Evolutionary conservation across 2,113 vertebrate species (phyloP).

Genomic region (Uria lomvia): DNA sequence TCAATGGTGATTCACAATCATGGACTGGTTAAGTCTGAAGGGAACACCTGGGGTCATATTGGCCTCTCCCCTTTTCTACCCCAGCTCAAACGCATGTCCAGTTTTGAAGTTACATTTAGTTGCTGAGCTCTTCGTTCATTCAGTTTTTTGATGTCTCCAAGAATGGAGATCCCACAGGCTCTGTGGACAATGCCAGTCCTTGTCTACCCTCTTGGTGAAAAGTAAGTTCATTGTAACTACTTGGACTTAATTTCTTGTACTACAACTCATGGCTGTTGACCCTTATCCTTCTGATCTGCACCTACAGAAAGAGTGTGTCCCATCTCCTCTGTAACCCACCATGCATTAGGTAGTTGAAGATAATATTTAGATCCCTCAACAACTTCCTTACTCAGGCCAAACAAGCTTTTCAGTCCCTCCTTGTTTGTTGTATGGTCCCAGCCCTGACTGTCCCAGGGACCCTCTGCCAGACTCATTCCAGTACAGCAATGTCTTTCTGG

Average conservation of each 20-base stretch:
- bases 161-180: neutral
- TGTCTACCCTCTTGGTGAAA: neutral
- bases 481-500: neutral
- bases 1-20: neutral
- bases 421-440: neutral
- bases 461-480: neutral
- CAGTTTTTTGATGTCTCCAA: neutral
- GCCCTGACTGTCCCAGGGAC: neutral
- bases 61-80: neutral
- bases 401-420: neutral
- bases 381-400: neutral
- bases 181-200: neutral
- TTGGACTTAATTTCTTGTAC: neutral
- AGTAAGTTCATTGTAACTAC: neutral
- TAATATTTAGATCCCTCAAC: neutral
- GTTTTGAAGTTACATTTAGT: neutral
- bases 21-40: neutral
- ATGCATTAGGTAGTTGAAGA: neutral
- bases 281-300: neutral
- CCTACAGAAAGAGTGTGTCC: neutral
- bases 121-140: neutral
- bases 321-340: neutral
- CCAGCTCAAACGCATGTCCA: neutral
- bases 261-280: neutral
- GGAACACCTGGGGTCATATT: neutral